Base-by-base conservation (phyloP, 2,113 vertebrate genomes). In the Muntiacus muntjak region DNA sequence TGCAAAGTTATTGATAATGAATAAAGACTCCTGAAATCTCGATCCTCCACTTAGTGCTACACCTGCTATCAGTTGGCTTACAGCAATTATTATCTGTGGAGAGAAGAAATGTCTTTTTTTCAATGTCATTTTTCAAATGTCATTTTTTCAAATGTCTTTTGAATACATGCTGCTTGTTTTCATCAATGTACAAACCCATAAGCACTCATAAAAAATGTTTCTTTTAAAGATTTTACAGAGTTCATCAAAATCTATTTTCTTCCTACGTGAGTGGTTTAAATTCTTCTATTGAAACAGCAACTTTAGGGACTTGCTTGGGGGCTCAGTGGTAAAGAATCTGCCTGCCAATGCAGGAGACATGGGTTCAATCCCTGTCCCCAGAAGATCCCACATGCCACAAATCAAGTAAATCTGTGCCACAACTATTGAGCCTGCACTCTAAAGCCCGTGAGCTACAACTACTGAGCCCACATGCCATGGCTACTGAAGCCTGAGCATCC, bases 1-100 rank as follows among this genome's bases (percentile, higher is more conserved):
- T 87, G 99, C 99, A 97, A 99, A 99, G 98, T 99, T 99, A 99
- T 99, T 99, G 98, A 99, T 99, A 98, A 99, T 99, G 82, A 99
- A 99, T 28, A 99, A 99, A 5, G 99, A 99, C 96, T 99, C 99
- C 98, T 99, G 99, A 99, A 99, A 99, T 90, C 99, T 99, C 0
- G 99, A 99, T 57, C 99, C 99, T 96, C 99, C 99, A 0, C 99
- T 99, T 47, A 99, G 99, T 0, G 99, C 99, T 96, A 99, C 99
- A 40, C 99, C 99, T 19, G 99, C 99, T 98, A 99, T 99, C 92
- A 99, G 98, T 74, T 99, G 99, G 98, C 99, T 99, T 52, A 99
- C 99, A 6, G 99, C 99, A 47, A 99, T 99, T 97, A 99, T 99
- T 97, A 99, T 99, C 99, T 99, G 98, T 97, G 36, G 84, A 8